These are phyloP conservation scores for Eueides isabella DNA, from an alignment of 1,140 invertebrate species.

Conservation along the genomic window DNA sequence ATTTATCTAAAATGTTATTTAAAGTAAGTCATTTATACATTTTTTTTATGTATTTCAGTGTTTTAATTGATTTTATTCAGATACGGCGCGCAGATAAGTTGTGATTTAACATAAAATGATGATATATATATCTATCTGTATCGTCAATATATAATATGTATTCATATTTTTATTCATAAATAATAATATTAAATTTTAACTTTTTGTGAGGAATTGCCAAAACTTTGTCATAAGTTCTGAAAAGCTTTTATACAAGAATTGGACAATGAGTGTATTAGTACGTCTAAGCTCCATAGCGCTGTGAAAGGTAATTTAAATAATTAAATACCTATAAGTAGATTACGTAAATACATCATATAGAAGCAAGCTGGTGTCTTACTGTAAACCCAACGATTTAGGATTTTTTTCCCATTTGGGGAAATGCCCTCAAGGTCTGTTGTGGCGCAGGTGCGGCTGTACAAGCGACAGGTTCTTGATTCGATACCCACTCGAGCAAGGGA, in stretches of 20 bases:
- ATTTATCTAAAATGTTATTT: slow-evolving; percentile 39
- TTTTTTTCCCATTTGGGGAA: too few relatives aligned
- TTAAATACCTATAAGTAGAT: too few relatives aligned
- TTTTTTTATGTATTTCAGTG: slow-evolving; percentile 11
- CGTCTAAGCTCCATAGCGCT: background rate
- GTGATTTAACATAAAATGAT: background rate
- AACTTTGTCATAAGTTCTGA: background rate
- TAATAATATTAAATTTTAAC: background rate
- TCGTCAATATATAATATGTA: background rate
- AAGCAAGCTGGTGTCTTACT: too few relatives aligned
- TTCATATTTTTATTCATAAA: background rate
- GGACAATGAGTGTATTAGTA: too few relatives aligned
- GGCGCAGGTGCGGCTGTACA: too few relatives aligned
- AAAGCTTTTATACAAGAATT: background rate
- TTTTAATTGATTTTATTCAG: background rate
- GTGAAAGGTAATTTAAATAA: too few relatives aligned
- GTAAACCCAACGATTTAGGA: too few relatives aligned
- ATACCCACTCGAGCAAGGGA: too few relatives aligned
- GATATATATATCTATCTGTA: background rate
- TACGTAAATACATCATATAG: too few relatives aligned
- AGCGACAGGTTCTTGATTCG: too few relatives aligned
- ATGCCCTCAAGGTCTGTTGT: too few relatives aligned
- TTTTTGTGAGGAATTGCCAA: too few relatives aligned
- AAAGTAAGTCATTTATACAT: slow-evolving; percentile 26
- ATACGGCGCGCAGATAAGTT: background rate